Evolutionary conservation across 2,888 invertebrate species (phyloP).

Genomic region (Ischnura elegans): DNA sequence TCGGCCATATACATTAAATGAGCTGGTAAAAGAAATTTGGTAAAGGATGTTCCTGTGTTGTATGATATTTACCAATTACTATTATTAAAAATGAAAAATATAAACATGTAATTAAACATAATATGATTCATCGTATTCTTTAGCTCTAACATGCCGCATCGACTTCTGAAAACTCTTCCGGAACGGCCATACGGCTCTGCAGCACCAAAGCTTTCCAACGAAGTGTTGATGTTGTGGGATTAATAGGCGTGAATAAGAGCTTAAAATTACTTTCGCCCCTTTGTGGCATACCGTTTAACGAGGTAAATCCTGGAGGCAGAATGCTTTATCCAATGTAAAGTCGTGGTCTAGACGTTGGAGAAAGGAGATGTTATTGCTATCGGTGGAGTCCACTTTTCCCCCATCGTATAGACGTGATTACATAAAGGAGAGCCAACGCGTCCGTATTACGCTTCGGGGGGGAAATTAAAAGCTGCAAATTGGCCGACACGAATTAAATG

Average conservation of each 20-base stretch:
- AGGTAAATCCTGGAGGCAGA: background rate
- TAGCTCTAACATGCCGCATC: too few relatives aligned
- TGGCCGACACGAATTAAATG: background rate
- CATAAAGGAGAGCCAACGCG: background rate
- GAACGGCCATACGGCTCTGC: too few relatives aligned
- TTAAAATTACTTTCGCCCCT: background rate
- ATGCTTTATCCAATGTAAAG: background rate
- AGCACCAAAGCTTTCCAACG: background rate
- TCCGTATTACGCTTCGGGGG: background rate
- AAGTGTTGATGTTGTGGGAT: background rate
- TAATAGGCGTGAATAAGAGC: background rate
- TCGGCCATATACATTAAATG: too few relatives aligned
- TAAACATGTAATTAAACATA: too few relatives aligned
- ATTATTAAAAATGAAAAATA: too few relatives aligned
- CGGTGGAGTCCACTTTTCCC: background rate
- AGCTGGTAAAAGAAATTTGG: too few relatives aligned
- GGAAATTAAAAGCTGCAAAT: constrained; percentile 8
- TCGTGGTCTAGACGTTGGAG: background rate
- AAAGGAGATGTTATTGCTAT: constrained; percentile 6
- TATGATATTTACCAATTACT: too few relatives aligned
- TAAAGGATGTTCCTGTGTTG: too few relatives aligned
- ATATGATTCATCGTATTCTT: too few relatives aligned
- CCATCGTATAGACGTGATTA: background rate
- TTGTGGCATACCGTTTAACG: background rate
- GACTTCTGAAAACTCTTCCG: too few relatives aligned